phyloP scores from a whole-genome alignment of 2,113 vertebrate genomes.

The Coturnix japonica region DNA sequence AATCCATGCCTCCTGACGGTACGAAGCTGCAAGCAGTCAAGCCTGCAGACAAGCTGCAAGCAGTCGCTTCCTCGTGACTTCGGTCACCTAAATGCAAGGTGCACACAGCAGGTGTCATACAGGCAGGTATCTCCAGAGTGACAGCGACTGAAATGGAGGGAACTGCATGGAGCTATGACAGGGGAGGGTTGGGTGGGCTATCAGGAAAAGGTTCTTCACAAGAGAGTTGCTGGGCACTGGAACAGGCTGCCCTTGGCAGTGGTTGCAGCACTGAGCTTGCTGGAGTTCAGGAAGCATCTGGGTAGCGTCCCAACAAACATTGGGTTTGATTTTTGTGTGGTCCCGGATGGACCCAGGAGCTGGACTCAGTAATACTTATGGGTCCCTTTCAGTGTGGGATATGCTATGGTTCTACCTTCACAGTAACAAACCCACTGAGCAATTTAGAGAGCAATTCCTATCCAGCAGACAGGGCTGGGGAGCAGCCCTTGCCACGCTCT shows the following conservation, averaged over 20 bases:
- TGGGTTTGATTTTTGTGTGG: too few relatives aligned
- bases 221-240: too few relatives aligned
- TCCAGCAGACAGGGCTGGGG: fast-evolving
- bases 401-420: neutral
- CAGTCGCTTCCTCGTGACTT: neutral
- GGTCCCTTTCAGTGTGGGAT: neutral
- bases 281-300: too few relatives aligned
- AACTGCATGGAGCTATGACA: too few relatives aligned
- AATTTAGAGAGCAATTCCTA: neutral
- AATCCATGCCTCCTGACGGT: conserved; percentile 25
- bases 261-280: too few relatives aligned
- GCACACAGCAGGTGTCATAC: neutral
- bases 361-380: too few relatives aligned
- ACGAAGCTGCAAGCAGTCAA: conserved; percentile 17
- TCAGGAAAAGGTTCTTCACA: too few relatives aligned
- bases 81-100: fast-evolving
- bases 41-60: neutral
- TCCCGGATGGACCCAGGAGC: too few relatives aligned
- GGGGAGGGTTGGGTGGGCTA: too few relatives aligned
- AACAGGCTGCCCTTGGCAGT: too few relatives aligned
- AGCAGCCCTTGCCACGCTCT: neutral
- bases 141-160: too few relatives aligned
- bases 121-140: neutral
- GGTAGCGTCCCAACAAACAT: too few relatives aligned
- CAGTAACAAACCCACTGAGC: fast-evolving